A percentile compares a stretch with the other conserved stretches of the same genome.
These are phyloP conservation scores for Sitta europaea DNA, from an alignment of 2,113 vertebrate genomes.

Conservation along the genomic window DNA sequence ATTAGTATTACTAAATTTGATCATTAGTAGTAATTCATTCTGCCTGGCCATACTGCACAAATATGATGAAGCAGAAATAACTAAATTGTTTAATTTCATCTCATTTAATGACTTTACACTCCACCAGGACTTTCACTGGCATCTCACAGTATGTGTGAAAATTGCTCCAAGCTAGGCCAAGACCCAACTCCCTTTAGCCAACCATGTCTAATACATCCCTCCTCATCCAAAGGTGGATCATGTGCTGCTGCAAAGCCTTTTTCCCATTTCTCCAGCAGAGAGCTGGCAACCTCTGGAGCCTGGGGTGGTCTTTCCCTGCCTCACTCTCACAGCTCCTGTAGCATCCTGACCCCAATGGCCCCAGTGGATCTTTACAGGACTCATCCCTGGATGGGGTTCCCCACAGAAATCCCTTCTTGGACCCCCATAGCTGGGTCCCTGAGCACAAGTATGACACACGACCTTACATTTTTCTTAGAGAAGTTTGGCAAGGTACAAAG, in stretches of 20 bases:
- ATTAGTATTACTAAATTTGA: slow-evolving; percentile 71
- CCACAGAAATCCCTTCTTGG: too few species aligned
- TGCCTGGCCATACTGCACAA: slow-evolving; percentile 68
- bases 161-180: slow-evolving; percentile 1
- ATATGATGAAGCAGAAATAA: slow-evolving; percentile 68
- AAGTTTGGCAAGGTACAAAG: not conserved
- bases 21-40: slow-evolving; percentile 73
- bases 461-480: not conserved
- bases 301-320: not conserved
- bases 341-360: not conserved
- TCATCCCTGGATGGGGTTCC: not conserved
- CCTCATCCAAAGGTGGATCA: not conserved
- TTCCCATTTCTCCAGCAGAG: not conserved
- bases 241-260: not conserved
- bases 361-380: not conserved
- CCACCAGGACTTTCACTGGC: slow-evolving; percentile 34
- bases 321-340: not conserved
- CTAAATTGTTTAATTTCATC: slow-evolving; percentile 52
- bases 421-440: not conserved
- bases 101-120: slow-evolving; percentile 50
- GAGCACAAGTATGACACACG: not conserved
- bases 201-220: not conserved
- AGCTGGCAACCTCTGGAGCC: not conserved
- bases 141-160: slow-evolving; percentile 37
- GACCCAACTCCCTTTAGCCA: slow-evolving; percentile 35